phyloP scores from a whole-genome alignment of 2,797 vertebrate species.

The Hoplostethus atlanticus region DNA sequence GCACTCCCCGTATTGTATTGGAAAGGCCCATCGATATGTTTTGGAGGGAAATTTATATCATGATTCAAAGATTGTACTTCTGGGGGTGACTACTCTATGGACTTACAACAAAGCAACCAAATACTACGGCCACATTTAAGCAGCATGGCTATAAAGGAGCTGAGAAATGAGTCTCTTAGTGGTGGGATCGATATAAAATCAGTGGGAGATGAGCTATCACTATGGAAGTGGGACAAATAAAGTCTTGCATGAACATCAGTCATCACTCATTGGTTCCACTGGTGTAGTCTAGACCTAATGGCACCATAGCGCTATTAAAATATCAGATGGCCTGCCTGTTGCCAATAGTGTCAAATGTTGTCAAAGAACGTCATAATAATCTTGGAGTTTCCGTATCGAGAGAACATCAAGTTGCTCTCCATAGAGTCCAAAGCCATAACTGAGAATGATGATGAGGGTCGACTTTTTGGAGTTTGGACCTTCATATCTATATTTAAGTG shows the following conservation, averaged over 20 bases:
- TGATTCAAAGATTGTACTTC: not conserved
- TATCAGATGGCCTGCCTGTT: conserved; percentile 48
- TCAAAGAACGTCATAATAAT: conserved; percentile 12
- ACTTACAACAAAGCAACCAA: not conserved
- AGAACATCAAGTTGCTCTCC: not conserved
- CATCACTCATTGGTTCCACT: conserved; percentile 27
- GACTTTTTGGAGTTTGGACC: not conserved
- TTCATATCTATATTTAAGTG: not conserved
- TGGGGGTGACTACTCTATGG: not conserved
- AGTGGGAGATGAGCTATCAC: not conserved
- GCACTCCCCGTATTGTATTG: too few relatives aligned
- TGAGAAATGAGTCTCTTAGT: not conserved
- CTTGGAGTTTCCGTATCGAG: not conserved
- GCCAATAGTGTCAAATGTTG: conserved; percentile 7
- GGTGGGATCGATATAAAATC: not conserved
- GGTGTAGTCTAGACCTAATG: conserved; percentile 37
- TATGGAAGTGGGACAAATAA: conserved; percentile 13
- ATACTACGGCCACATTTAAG: not conserved
- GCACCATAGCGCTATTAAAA: conserved; percentile 32
- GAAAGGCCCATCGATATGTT: not conserved
- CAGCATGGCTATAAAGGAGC: not conserved
- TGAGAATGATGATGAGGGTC: not conserved
- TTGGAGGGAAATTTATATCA: not conserved
- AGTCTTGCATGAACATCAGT: conserved; percentile 1
- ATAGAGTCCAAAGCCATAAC: not conserved